phyloP scores from a whole-genome alignment of 1,140 invertebrate species.

The Elysia chlorotica region DNA sequence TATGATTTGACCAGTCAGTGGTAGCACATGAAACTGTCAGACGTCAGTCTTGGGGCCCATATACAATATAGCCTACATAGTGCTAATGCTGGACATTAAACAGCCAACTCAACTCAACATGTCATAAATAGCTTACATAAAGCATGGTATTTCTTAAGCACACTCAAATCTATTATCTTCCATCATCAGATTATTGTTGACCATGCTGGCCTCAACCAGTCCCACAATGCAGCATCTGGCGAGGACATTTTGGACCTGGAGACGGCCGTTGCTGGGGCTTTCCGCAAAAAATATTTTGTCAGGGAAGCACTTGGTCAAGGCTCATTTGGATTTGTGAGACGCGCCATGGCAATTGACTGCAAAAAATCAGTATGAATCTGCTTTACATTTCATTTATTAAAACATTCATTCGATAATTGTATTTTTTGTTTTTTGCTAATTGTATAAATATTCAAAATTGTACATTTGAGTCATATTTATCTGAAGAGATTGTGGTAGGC shows the following conservation, averaged over 20 bases:
- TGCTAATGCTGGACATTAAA: too few species aligned
- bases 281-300: not conserved
- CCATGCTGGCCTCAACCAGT: slow-evolving; percentile 13
- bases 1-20: too few species aligned
- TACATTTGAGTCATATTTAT: too few species aligned
- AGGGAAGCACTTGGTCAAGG: slow-evolving; percentile 12
- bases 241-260: slow-evolving; percentile 12
- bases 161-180: not conserved
- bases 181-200: slow-evolving; percentile 1
- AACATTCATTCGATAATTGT: not conserved
- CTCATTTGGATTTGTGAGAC: slow-evolving; percentile 18
- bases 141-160: too few species aligned
- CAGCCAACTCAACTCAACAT: too few species aligned
- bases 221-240: slow-evolving; percentile 6
- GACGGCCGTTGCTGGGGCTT: slow-evolving; percentile 3
- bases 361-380: not conserved
- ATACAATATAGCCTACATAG: too few species aligned
- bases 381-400: not conserved
- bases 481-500: too few species aligned
- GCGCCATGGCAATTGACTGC: not conserved
- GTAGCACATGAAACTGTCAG: too few species aligned
- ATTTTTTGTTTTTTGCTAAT: not conserved
- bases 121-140: too few species aligned
- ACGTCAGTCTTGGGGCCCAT: too few species aligned
- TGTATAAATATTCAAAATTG: not conserved